Base-by-base conservation (phyloP, 2,888 invertebrate genomes). In the Luperina testacea region DNA sequence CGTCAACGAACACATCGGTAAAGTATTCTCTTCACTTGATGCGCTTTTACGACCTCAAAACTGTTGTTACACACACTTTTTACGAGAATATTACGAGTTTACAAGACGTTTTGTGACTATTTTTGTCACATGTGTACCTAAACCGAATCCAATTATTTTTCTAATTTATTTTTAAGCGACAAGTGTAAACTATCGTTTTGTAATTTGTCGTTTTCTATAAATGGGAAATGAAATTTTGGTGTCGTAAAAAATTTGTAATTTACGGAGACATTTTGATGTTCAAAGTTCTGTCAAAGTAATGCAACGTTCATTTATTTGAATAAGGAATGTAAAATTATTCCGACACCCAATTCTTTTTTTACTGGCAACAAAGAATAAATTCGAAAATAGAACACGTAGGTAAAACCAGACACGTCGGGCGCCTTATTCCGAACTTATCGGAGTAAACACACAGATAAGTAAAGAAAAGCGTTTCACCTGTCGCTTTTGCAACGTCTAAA, bases 401-500 rank as follows among this genome's bases (percentile, higher is more conserved):
- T 64, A 85, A 74, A 77, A 63, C 65, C 65, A 63, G 57, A 59
- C 73, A 63, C 27, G 64, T 38, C 38, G 63, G 59, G 72, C 53
- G 85, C 83, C 82, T 84, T 86, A 83, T 75, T 78, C 74, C 51
- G 69, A 72, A 85, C 48, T 80, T 87, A 80, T 64, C 71, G 75
- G 59, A 53, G 57, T 76, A 65, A 75, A 73, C 75, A 61, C 78
- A 72, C 61, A 84, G 88, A 89, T 89, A 87, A 82, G 85, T 77
- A 90, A 92, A 92, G 92, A 92, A 91, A 91, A 87, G 82, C 82
- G 76, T 83, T 88, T 90, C 84, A 90, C 89, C 91, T 88, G 87
- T 90, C 87, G 84, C 88, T 88, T 86, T 89, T 87, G 80, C 87
- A 89, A 90, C 90, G 81, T 89, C 84, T 89, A 89, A 86, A 86